Conservation (phyloP, 2,888 invertebrate genomes). For the Caenorhabditis plicata region DNA sequence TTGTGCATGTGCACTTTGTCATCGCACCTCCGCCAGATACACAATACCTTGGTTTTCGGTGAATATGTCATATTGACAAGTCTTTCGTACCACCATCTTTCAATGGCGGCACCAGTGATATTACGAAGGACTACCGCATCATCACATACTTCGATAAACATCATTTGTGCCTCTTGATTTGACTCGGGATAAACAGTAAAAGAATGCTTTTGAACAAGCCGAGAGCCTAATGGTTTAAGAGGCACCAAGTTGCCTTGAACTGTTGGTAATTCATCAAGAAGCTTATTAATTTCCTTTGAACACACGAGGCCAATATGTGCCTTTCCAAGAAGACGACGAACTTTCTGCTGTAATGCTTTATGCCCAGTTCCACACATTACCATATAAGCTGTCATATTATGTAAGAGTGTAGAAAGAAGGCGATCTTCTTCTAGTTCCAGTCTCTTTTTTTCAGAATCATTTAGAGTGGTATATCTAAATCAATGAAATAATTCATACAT, state of each 20-base stretch:
- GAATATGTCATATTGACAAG: conserved; percentile 99
- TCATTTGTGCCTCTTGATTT: conserved; percentile 80
- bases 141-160: conserved; percentile 77
- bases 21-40: conserved; percentile 90
- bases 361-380: conserved; percentile 70
- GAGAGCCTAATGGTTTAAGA: conserved; percentile 89
- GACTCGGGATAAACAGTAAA: conserved; percentile 95
- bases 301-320: conserved; percentile 96
- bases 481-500: neutral
- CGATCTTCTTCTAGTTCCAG: conserved; percentile 97
- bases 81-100: conserved; percentile 97
- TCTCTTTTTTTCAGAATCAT: conserved; percentile 74
- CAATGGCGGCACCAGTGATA: conserved; percentile 70
- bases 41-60: conserved; percentile 83
- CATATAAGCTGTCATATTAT: conserved; percentile 92
- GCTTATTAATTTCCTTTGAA: conserved; percentile 93
- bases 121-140: conserved; percentile 77
- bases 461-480: conserved; percentile 56
- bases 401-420: conserved; percentile 87
- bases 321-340: conserved; percentile 89
- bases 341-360: conserved; percentile 71
- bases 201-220: conserved; percentile 90
- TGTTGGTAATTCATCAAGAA: conserved; percentile 86
- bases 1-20: conserved; percentile 87
- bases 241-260: conserved; percentile 95